phyloP scores from a whole-genome alignment of 2,888 invertebrate genomes.

The Oxyteleia sp. region DNA sequence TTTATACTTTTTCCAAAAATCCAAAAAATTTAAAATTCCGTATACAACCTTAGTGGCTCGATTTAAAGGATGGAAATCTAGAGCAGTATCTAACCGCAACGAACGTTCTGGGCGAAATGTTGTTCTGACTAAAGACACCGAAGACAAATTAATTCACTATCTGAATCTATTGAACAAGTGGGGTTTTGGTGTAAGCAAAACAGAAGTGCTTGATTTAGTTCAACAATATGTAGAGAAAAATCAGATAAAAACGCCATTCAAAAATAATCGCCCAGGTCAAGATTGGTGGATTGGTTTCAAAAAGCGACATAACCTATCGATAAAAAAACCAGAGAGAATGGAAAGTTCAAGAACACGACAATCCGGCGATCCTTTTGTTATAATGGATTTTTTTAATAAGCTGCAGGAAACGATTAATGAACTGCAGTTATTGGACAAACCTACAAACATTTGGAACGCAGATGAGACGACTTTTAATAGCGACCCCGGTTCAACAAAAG shows the following conservation, averaged over 20 bases:
- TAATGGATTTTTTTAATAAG: no score
- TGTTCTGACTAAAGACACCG: not conserved
- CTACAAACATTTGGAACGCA: no score
- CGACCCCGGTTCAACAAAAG: no score
- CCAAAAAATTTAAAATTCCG: conserved; percentile 16
- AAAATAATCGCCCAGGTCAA: conserved; percentile 27
- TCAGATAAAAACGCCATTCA: conserved; percentile 19
- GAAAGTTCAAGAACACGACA: conserved; percentile 13
- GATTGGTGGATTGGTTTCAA: conserved; percentile 21
- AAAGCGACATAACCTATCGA: conserved; percentile 12
- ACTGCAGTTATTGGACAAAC: no score
- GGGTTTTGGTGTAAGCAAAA: conserved; percentile 28
- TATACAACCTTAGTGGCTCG: not conserved
- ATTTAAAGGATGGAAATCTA: conserved; percentile 13
- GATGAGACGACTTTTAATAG: no score
- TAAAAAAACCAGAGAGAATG: conserved; percentile 26
- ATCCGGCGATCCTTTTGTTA: no score
- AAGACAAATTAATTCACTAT: not conserved
- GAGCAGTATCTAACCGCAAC: not conserved
- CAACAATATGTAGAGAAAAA: conserved; percentile 12
- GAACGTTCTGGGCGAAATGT: not conserved
- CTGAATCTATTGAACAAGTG: conserved; percentile 23
- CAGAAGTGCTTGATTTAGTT: conserved; percentile 27
- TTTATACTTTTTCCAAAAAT: no score
- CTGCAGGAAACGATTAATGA: no score